These are phyloP conservation scores for Spinibarbus caldwelli DNA, from an alignment of 2,797 vertebrate genomes.

Conservation along the genomic window DNA sequence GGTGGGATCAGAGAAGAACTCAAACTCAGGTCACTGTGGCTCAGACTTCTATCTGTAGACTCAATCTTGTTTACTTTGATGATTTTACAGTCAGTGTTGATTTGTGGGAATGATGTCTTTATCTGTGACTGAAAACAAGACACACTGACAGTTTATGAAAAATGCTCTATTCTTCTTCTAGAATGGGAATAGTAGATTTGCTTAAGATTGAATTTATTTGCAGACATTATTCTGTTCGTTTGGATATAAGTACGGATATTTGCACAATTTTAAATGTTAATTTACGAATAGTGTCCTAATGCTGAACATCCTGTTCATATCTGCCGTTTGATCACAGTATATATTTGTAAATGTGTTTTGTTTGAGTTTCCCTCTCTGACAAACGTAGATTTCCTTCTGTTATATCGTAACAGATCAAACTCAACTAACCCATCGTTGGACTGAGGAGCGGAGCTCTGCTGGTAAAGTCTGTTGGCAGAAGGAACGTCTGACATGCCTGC, in stretches of 20 bases:
- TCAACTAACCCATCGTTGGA: not conserved
- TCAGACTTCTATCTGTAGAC: not conserved
- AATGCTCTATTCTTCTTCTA: not conserved
- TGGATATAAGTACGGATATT: not conserved
- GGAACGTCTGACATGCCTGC: slow-evolving; percentile 62
- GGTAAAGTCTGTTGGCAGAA: slow-evolving; percentile 19
- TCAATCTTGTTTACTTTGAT: not conserved
- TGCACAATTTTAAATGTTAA: not conserved
- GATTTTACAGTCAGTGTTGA: not conserved
- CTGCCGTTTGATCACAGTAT: not conserved
- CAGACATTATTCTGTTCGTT: not conserved
- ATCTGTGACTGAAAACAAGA: not conserved
- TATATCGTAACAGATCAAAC: not conserved
- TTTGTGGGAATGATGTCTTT: not conserved
- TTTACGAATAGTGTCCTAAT: not conserved
- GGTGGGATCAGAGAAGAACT: not conserved
- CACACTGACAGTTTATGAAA: not conserved
- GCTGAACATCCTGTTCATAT: slow-evolving; percentile 9
- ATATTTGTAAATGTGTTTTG: not conserved
- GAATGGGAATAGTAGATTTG: not conserved
- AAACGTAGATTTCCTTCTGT: not conserved
- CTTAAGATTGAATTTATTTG: not conserved
- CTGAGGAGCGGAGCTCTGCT: not conserved
- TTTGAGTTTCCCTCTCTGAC: slow-evolving; percentile 12
- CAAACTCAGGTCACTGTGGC: too few species aligned